These are phyloP conservation scores for Lepidotrigona ventralis DNA, from an alignment of 1,140 invertebrate species.

Conservation along the genomic window DNA sequence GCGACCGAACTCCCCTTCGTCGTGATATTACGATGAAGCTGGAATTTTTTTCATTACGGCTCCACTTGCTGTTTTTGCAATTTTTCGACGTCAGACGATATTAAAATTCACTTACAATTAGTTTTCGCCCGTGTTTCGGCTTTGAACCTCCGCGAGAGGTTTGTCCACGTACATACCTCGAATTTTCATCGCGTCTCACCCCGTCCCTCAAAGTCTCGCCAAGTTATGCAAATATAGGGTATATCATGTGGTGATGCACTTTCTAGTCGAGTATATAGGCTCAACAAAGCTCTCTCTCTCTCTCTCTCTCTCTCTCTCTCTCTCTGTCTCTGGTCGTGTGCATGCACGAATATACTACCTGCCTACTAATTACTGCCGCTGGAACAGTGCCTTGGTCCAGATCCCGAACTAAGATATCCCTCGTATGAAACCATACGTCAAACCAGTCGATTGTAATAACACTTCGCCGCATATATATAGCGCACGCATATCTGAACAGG, in stretches of 20 bases:
- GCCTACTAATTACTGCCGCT: conserved; percentile 55
- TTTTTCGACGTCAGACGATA: not conserved
- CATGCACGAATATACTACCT: conserved; percentile 23
- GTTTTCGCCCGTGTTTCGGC: not conserved
- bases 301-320: not conserved
- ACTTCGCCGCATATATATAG: conserved; percentile 5
- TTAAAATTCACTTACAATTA: conserved; percentile 14
- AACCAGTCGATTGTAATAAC: conserved; percentile 51
- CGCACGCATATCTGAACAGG: conserved; percentile 13
- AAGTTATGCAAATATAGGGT: conserved; percentile 23
- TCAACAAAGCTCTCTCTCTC: conserved; percentile 9
- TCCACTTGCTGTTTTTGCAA: no score
- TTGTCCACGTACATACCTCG: not conserved
- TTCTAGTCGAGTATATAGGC: not conserved
- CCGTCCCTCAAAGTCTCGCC: not conserved
- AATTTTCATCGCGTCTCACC: conserved; percentile 3
- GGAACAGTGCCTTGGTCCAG: conserved; percentile 46
- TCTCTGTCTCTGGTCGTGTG: not conserved
- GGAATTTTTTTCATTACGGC: not conserved
- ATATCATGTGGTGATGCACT: conserved; percentile 15
- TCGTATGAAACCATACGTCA: conserved; percentile 50
- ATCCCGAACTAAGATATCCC: conserved; percentile 51
- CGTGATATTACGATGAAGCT: not conserved
- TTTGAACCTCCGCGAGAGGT: not conserved
- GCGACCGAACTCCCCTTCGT: not conserved